phyloP scores from a whole-genome alignment of 1,140 invertebrate genomes.

The Ptiloglossa arizonensis region DNA sequence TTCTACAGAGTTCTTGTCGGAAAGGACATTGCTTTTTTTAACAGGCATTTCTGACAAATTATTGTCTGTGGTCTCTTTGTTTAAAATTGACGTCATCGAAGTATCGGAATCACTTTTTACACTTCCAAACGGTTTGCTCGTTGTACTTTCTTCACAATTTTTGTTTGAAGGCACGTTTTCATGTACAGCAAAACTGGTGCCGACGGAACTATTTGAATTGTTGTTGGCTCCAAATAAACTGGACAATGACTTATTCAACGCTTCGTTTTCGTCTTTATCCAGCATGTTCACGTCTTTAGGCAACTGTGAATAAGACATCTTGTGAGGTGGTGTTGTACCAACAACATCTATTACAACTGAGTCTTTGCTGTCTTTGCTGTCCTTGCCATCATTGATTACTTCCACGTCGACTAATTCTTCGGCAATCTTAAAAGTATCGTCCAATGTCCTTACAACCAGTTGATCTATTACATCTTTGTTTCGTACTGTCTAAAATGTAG shows the following conservation, averaged over 20 bases:
- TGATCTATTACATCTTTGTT: conserved; percentile 72
- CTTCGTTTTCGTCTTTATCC: conserved; percentile 12
- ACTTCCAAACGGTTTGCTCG: background rate
- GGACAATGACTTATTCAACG: conserved; percentile 2
- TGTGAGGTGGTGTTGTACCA: background rate
- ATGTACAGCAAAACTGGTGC: background rate
- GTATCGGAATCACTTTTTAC: background rate
- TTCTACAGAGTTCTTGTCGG: conserved; percentile 35
- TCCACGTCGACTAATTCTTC: background rate
- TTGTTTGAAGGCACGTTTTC: background rate
- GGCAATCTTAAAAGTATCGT: conserved; percentile 26
- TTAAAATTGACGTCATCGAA: background rate
- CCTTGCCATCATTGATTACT: background rate
- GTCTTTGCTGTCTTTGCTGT: background rate
- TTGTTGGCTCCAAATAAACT: background rate
- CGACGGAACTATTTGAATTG: background rate
- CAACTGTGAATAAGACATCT: background rate
- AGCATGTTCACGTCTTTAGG: background rate
- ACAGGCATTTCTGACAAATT: background rate
- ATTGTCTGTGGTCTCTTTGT: background rate
- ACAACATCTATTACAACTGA: background rate
- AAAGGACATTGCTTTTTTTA: background rate
- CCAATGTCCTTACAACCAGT: conserved; percentile 69
- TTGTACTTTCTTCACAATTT: background rate
- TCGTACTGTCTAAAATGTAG: conserved; percentile 64